phyloP scores from a whole-genome alignment of 2,888 invertebrate genomes.

The Lithophane socia region DNA sequence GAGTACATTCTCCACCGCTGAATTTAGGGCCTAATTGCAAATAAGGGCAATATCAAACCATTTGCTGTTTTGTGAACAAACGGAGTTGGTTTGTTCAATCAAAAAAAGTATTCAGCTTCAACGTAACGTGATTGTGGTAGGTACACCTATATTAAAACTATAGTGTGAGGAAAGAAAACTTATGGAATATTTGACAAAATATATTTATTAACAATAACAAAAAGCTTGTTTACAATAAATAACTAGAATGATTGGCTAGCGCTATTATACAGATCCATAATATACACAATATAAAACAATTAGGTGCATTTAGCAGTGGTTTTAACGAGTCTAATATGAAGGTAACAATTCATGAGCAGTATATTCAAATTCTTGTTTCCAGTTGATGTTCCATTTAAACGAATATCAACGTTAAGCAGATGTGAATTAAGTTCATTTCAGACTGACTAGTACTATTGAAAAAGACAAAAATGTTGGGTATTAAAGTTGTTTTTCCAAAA shows the following conservation, averaged over 20 bases:
- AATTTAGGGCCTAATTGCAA: background rate
- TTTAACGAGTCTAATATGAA: background rate
- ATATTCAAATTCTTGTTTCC: background rate
- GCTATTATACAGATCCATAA: conserved; percentile 41
- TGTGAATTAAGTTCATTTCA: conserved; percentile 5
- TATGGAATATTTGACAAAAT: conserved; percentile 21
- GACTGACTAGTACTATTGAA: background rate
- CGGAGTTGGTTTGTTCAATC: no score
- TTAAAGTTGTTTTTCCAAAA: background rate
- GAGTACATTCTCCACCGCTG: background rate
- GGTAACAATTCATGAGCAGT: background rate
- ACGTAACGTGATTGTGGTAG: background rate
- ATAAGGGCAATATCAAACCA: background rate
- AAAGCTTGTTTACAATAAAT: conserved; percentile 51
- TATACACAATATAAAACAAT: conserved; percentile 35
- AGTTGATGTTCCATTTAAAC: background rate
- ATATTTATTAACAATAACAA: conserved; percentile 58
- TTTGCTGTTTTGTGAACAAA: background rate
- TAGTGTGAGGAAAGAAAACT: conserved; percentile 9
- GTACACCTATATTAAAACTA: background rate
- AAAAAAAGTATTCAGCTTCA: background rate
- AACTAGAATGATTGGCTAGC: conserved; percentile 31
- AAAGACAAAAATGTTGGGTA: background rate
- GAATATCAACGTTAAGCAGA: background rate
- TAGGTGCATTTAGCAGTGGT: conserved; percentile 11